Conservation (phyloP, 2,113 vertebrate species). For the Orycteropus afer region DNA sequence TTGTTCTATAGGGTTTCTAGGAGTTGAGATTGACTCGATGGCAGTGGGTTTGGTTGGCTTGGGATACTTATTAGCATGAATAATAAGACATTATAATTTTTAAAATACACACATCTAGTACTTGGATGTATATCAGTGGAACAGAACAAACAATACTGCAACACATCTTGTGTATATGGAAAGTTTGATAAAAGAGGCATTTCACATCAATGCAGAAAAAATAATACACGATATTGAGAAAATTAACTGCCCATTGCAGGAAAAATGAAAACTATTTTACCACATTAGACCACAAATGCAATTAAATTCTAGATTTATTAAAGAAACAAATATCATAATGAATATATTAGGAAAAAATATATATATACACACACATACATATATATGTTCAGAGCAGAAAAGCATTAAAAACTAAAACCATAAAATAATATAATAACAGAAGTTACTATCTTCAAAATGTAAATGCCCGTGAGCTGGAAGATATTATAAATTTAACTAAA, state of each 20-base stretch:
- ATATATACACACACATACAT: too few relatives aligned
- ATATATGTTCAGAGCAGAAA: neutral
- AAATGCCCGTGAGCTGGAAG: neutral
- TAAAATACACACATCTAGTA: neutral
- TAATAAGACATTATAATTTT: neutral
- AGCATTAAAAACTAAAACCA: neutral
- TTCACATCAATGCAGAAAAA: neutral
- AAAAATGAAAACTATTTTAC: neutral
- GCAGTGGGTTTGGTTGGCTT: too few relatives aligned
- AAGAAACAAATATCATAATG: neutral
- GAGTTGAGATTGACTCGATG: too few relatives aligned
- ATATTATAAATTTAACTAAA: neutral
- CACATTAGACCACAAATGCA: neutral
- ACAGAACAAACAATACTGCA: neutral
- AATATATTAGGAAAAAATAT: neutral
- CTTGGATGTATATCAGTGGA: neutral
- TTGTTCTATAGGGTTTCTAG: too few relatives aligned
- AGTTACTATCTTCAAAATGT: neutral
- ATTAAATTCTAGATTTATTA: neutral
- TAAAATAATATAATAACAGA: neutral
- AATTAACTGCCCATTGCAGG: neutral
- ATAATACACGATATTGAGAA: neutral
- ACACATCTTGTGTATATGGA: neutral
- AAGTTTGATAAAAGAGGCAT: neutral
- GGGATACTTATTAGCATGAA: neutral